phyloP scores from a whole-genome alignment of 2,797 vertebrate species.

The Syngnathus acus region DNA sequence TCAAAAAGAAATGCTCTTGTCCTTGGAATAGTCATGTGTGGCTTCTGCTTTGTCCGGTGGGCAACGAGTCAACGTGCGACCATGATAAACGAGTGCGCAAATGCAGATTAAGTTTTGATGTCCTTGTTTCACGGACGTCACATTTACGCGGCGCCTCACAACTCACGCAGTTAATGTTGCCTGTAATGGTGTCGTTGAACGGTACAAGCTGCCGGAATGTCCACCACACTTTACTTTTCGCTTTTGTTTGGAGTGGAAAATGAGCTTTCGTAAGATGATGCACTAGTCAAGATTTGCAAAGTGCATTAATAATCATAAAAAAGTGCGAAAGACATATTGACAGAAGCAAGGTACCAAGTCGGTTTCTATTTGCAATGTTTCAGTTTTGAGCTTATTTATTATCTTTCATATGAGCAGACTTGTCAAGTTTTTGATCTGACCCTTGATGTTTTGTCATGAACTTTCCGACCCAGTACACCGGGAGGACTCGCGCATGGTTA shows the following conservation, averaged over 20 bases:
- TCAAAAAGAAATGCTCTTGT: background rate
- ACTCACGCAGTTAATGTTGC: background rate
- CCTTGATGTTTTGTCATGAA: background rate
- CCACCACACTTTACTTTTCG: background rate
- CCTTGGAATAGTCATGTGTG: background rate
- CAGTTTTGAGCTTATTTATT: background rate
- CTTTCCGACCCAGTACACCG: background rate
- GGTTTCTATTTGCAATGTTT: background rate
- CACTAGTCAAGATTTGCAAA: background rate
- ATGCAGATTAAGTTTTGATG: background rate
- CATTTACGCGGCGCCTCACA: background rate
- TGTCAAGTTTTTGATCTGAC: constrained; percentile 2
- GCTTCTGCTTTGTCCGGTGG: background rate
- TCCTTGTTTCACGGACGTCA: background rate
- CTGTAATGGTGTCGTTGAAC: constrained; percentile 2
- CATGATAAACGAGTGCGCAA: background rate
- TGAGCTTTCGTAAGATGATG: background rate
- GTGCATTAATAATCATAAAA: background rate
- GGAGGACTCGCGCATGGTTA: background rate
- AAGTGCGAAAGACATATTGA: background rate
- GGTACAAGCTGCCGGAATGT: background rate
- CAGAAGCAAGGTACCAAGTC: background rate
- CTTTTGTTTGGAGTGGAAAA: background rate
- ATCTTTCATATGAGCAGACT: background rate
- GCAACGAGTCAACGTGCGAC: background rate